Base-by-base conservation (phyloP, 2,113 vertebrate species). In the Protobothrops mucrosquamatus region DNA sequence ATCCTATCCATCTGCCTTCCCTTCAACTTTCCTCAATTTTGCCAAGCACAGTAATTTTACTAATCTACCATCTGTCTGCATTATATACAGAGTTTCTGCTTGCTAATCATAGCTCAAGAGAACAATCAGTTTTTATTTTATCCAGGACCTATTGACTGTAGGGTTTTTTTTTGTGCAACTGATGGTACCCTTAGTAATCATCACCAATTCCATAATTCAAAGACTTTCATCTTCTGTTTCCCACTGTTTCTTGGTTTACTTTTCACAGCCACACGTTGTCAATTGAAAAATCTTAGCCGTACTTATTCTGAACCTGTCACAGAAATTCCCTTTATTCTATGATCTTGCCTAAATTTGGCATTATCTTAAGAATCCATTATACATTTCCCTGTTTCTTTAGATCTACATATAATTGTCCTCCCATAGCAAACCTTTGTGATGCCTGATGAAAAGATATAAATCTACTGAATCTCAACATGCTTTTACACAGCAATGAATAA, bases 401-500 rank as follows among this genome's bases (percentile, higher is more conserved):
- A 59, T 64, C 48, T 61, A 64, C 64, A 20, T 8, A 86, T 10
- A 51, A 56, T 24, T 14, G 48, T 74, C 59, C 56, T 81, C 91
- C 86, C 94, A 93, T 85, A 95, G 74, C 6, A 81, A 81, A 7
- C 3, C 3, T 43, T 81, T 81, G 34, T 81, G 74, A 81, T 43
- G 34, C 18, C 74, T 43, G 74, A 81, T 3, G 18, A 39, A 81
- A 81, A 87, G 51, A 92, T 20, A 55, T 74, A 64, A 95, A 92
- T 87, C 26, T 54, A 88, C 22, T 55, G 69, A 34, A 89, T 94
- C 94, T 92, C 94, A 94, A 89, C 89, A 94, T 86, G 87, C 87
- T 94, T 6, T 94, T 95, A 87, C 91, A 89, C 91, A 94, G 69
- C 95, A 94, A 95, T 94, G 94, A 96, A 95, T 96, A 95, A 96